Base-by-base conservation (phyloP, 1,140 invertebrate species). In the Caenorhabditis latens region DNA sequence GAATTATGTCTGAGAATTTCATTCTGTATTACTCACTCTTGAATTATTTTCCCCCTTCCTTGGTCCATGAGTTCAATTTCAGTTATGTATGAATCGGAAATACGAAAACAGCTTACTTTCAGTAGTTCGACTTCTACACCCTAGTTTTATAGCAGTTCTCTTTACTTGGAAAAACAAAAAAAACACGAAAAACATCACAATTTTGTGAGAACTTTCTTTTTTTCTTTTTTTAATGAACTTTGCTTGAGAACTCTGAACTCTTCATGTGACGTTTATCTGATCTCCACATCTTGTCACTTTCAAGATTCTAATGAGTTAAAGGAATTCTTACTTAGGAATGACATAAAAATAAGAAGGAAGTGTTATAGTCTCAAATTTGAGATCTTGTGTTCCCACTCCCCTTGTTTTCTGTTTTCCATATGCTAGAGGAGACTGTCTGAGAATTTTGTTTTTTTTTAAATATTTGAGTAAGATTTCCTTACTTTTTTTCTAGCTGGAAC, bases 301-400 rank as follows among this genome's bases (percentile, higher is more conserved):
- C 11, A 40, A 40, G 9, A 40, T 40, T 71, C 42, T 43, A 71
- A 71, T 43, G 42, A 71, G 19, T 71, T 46, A 24, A 71, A 71
- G 2, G 14, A 71, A 71, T 71, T 71, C 65, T 71, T 46, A 24
- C 65, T 71, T 46, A 24, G 65, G 42, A 71, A 43, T 42, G 19
- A 19, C 11, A 19, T 63, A 19, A 24, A 63, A 63, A 58, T 58
- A 58, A 19, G n/a, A 14, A n/a, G 55, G 11, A 43, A 14, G 7
- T 71, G 65, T 71, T 71, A 46, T 71, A 1, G 65, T 71, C 65
- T 71, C 40, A 43, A 63, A 32, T 32, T 63, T 63, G 61, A 63
- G 61, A 63, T 58, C n/a, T 6, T 16, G 55, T 19, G 13, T 58
- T 58, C 32, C 32, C 19, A 58, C 55, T 58, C n/a, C 57, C 16